Base-by-base conservation (phyloP, 2,113 vertebrate species). In the Craseonycteris thonglongyai region DNA sequence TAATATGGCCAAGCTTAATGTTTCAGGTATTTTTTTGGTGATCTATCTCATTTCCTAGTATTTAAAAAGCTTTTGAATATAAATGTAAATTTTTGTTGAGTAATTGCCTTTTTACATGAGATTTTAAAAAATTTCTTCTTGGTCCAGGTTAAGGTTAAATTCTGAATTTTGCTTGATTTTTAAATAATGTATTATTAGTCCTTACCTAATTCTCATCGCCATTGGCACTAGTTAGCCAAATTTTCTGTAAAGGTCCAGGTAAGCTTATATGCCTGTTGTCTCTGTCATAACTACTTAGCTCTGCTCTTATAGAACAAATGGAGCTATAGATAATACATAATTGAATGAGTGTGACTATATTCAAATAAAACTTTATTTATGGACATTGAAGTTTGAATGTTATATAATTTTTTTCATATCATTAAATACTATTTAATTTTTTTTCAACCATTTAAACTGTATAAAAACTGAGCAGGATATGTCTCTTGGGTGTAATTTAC, bases 101-200 rank as follows among this genome's bases (percentile, higher is more conserved):
- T 93, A 78, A 83, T 87, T 87, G 15, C 13, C 22, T 78, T 54
- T 88, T 96, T 75, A 65, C 2, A 26, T 91, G 79, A 78, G 13
- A 65, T 71, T 15, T 88, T 88, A 91, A 82, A 91, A 82, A 19
- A 78, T 83, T 93, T 94, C 24, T 81, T 13, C n/a, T 80, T 86
- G 38, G 82, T 19, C 8, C 38, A 91, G n/a, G 19, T 54, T 90
- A 74, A 88, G 61, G 51, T 56, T 12, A 94, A 63, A 94, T 85
- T 93, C 51, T 91, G 33, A 96, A 76, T 88, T 83, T 68, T 66
- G 66, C 56, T 35, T 88, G 65, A 88, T 79, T 94, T 61, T 79
- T 61, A 76, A 75, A 66, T 75, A 59, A 35, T 88, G 80, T 81
- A 30, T 92, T 54, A 40, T 81, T 74, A 61, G 30, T 82, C 6